A percentile compares a stretch with the other conserved stretches of the same genome.
phyloP scores from a whole-genome alignment of 2,888 invertebrate genomes.

The Lochmaea capreae region DNA sequence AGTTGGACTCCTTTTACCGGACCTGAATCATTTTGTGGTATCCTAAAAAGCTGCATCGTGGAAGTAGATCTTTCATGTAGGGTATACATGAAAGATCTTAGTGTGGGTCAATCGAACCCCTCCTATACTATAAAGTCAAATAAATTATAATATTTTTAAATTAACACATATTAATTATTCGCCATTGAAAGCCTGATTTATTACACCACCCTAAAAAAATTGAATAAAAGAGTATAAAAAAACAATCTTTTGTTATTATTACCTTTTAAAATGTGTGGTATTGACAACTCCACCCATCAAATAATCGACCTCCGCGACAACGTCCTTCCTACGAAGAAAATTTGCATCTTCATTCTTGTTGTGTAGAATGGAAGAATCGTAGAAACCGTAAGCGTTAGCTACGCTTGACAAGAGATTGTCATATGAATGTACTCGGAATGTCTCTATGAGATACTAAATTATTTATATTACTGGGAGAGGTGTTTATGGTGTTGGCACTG shows the following conservation, averaged over 20 bases:
- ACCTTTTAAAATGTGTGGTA: conserved; percentile 15
- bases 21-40: no score
- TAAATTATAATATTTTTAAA: no score
- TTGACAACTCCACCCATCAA: conserved; percentile 31
- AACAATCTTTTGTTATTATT: background rate
- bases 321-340: conserved; percentile 37
- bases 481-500: conserved; percentile 4
- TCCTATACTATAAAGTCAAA: no score
- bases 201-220: background rate
- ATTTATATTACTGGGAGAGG: conserved; percentile 2
- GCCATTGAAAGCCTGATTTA: no score
- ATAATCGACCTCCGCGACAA: conserved; percentile 28
- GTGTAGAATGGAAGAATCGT: conserved; percentile 20
- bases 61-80: no score
- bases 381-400: conserved; percentile 34
- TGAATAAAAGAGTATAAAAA: background rate
- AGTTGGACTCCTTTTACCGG: no score
- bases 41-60: no score
- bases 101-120: no score
- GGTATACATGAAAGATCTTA: no score
- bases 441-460: conserved; percentile 22
- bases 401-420: conserved; percentile 26
- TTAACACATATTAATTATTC: no score
- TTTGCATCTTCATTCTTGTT: conserved; percentile 28
- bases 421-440: conserved; percentile 23